Evolutionary conservation across 2,888 invertebrate species (phyloP).

Genomic region (Platycheirus albimanus): DNA sequence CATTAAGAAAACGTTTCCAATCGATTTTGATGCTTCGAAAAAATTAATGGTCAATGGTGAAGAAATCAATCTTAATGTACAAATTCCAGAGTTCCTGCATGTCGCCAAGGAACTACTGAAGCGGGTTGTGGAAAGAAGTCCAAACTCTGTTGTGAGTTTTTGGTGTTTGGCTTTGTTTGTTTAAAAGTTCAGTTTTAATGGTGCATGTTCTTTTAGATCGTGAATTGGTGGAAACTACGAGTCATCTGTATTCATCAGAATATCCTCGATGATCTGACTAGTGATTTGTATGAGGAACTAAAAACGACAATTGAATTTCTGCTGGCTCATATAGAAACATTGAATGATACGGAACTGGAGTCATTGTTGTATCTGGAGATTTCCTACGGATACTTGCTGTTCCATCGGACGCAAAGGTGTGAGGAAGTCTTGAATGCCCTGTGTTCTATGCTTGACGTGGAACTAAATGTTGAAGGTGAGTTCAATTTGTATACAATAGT

Average conservation of each 20-base stretch:
- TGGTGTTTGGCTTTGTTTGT: too few relatives aligned
- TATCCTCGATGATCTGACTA: conserved; percentile 89
- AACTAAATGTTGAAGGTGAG: conserved; percentile 87
- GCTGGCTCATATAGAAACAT: conserved; percentile 77
- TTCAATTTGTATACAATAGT: too few relatives aligned
- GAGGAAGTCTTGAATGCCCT: conserved; percentile 87
- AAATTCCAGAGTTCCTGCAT: conserved; percentile 83
- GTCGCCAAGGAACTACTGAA: conserved; percentile 83
- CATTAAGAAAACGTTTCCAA: conserved; percentile 78
- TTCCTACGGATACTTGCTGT: conserved; percentile 88
- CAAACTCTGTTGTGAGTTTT: conserved; percentile 76
- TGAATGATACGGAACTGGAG: conserved; percentile 81
- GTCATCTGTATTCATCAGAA: conserved; percentile 89
- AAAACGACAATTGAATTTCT: conserved; percentile 76
- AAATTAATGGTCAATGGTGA: conserved; percentile 84
- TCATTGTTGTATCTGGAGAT: conserved; percentile 84
- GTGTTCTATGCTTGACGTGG: conserved; percentile 86
- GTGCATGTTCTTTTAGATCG: conserved; percentile 70
- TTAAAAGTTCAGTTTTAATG: not conserved
- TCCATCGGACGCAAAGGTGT: conserved; percentile 88
- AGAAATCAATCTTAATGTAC: conserved; percentile 86
- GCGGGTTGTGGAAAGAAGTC: conserved; percentile 77
- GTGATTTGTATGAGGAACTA: conserved; percentile 84
- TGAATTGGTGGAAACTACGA: conserved; percentile 88
- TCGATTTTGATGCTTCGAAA: conserved; percentile 71